Evolutionary conservation across 2,888 invertebrate species (phyloP).

Genomic region (Drosophila yooni): DNA sequence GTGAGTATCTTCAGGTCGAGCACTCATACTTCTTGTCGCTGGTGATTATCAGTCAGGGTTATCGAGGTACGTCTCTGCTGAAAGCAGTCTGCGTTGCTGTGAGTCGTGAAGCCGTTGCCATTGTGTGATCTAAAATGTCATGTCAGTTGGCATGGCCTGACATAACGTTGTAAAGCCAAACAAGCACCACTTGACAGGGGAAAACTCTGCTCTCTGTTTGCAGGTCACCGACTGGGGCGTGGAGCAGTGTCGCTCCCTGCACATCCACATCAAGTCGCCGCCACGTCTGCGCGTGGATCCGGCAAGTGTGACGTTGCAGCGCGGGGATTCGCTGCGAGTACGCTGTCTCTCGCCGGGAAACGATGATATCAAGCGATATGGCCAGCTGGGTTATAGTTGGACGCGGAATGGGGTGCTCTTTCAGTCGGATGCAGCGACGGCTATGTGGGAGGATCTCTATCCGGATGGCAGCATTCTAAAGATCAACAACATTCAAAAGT

Average conservation of each 20-base stretch:
- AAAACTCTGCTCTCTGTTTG: conserved; percentile 14
- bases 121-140: background rate
- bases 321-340: conserved; percentile 84
- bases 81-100: background rate
- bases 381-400: conserved; percentile 93
- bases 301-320: conserved; percentile 88
- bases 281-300: conserved; percentile 89
- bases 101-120: background rate
- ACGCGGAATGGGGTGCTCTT: conserved; percentile 91
- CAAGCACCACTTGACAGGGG: background rate
- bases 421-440: conserved; percentile 90
- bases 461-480: conserved; percentile 93
- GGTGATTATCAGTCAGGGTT: conserved; percentile 20
- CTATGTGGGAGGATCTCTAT: conserved; percentile 93
- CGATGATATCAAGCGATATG: conserved; percentile 87
- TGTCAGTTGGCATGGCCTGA: background rate
- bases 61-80: conserved; percentile 2
- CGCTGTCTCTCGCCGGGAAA: conserved; percentile 89
- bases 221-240: conserved; percentile 89
- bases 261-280: conserved; percentile 87
- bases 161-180: background rate
- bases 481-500: conserved; percentile 92
- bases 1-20: background rate
- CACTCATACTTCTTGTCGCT: conserved; percentile 12
- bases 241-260: conserved; percentile 88